Base-by-base conservation (phyloP, 2,888 invertebrate genomes). In the Rambutsinella grinnellia region DNA sequence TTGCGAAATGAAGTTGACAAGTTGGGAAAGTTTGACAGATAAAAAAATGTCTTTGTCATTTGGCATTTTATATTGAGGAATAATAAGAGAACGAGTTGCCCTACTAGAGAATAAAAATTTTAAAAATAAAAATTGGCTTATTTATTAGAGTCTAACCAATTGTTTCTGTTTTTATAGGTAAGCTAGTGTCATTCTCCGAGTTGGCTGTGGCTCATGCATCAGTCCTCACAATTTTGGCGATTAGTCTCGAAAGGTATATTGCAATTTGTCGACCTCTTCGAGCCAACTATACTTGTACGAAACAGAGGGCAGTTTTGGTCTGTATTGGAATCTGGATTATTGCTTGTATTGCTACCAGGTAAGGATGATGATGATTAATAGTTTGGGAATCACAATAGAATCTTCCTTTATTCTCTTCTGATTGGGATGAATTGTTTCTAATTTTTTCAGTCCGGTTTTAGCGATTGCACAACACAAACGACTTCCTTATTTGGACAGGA, bases 121-220 rank as follows among this genome's bases (percentile, higher is more conserved):
- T n/a, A n/a, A n/a, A n/a, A n/a, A n/a, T n/a, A n/a, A n/a, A n/a
- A n/a, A n/a, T n/a, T n/a, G n/a, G n/a, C n/a, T n/a, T n/a, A n/a
- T n/a, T n/a, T n/a, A n/a, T n/a, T n/a, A n/a, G n/a, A n/a, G n/a
- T n/a, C n/a, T n/a, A n/a, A n/a, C n/a, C n/a, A n/a, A n/a, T n/a
- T n/a, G n/a, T n/a, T n/a, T n/a, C n/a, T n/a, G n/a, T n/a, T n/a
- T 79, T 89, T 89, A 47, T 90, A 96, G 97, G 96, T 89, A 93
- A 95, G 86, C 92, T 94, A 23, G 95, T 96, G 3, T 96, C 96
- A 0, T 96, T 96, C 86, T 92, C 96, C 77, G 96, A 97, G 88
- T 88, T 96, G 85, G 94, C 95, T 0, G 95, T 96, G 23, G 95
- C 95, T 2, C 95, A 96, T 86, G 95, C 96, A 26, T 96, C 96